A percentile compares a stretch with the other conserved stretches of the same genome.
Conservation (phyloP, 1,140 invertebrate genomes). For the Laupala kohalensis region DNA sequence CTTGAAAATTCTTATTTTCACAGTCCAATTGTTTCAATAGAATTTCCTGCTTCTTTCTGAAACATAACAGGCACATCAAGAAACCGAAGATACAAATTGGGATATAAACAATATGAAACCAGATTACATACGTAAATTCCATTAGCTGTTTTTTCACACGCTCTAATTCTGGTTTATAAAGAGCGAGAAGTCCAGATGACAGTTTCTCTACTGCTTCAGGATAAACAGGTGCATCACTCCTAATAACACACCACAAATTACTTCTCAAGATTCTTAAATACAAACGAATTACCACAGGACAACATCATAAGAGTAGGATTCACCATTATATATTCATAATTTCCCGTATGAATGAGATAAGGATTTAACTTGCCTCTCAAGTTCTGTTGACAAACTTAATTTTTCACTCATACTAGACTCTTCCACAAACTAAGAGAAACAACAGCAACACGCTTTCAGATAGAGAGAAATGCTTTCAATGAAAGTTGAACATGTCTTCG, state of each 20-base stretch:
- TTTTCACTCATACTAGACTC: not conserved
- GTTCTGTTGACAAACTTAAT: not conserved
- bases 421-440: too few species aligned
- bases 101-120: conserved; percentile 3
- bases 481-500: too few species aligned
- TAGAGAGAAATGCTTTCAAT: too few species aligned
- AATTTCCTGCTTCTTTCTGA: conserved; percentile 28
- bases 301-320: not conserved
- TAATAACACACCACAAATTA: not conserved
- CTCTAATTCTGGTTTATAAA: conserved; percentile 26
- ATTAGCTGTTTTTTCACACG: conserved; percentile 26
- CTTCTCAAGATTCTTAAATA: not conserved
- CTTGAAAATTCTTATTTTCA: conserved; percentile 28
- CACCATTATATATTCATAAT: not conserved
- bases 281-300: not conserved
- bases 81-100: conserved; percentile 5
- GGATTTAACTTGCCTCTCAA: not conserved
- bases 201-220: conserved; percentile 23
- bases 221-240: not conserved
- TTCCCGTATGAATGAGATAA: not conserved
- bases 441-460: too few species aligned
- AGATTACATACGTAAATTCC: conserved; percentile 27
- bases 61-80: conserved; percentile 9
- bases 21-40: conserved; percentile 27
- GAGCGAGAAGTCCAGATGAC: conserved; percentile 24